Evolutionary conservation across 2,888 invertebrate genomes (phyloP).

Genomic region (Rhagonycha fulva): DNA sequence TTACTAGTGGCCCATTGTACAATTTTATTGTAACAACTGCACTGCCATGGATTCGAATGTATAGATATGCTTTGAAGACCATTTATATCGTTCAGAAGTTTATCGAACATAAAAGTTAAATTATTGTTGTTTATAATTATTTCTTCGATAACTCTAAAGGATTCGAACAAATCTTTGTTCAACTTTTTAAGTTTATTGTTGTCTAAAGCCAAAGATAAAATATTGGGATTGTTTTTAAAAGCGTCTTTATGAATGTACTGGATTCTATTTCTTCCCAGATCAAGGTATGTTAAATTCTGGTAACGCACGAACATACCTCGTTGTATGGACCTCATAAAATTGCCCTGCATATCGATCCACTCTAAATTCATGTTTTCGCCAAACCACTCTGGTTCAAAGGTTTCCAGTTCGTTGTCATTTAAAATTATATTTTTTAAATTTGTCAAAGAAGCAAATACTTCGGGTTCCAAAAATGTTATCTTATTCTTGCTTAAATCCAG

Average conservation of each 20-base stretch:
- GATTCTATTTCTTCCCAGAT: neutral
- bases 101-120: constrained; percentile 4
- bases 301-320: neutral
- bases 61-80: neutral
- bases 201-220: neutral
- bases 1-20: neutral
- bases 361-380: neutral
- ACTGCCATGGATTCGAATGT: constrained; percentile 12
- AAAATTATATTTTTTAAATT: neutral
- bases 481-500: constrained; percentile 1
- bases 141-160: neutral
- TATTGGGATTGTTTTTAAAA: neutral
- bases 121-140: constrained; percentile 3
- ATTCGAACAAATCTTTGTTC: neutral
- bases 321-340: neutral
- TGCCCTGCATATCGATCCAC: neutral
- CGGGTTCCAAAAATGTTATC: constrained; percentile 1
- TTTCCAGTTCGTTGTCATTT: neutral
- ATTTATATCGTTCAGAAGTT: neutral
- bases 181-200: constrained; percentile 6
- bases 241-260: constrained; percentile 1
- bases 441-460: neutral
- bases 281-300: neutral
- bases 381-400: constrained; percentile 9
- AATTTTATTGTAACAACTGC: constrained; percentile 6